These are phyloP conservation scores for Morinoia aosen DNA, from an alignment of 2,888 invertebrate genomes.

Conservation along the genomic window DNA sequence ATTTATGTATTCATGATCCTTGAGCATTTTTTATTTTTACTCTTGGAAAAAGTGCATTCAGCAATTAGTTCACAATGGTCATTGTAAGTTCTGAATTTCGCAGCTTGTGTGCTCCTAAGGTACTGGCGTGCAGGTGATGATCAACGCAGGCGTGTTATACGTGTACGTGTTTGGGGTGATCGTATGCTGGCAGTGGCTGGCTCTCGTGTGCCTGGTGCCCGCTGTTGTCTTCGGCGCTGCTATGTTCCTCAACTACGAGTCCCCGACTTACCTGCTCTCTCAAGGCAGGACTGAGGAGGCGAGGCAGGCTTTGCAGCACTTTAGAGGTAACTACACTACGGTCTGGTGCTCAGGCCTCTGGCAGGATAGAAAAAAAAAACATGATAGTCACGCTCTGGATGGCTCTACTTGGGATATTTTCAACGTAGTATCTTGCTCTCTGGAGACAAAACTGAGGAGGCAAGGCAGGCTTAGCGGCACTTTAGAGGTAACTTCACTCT, in stretches of 20 bases:
- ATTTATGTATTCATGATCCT: no score
- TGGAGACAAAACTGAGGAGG: constrained; percentile 76
- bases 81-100: not conserved
- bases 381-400: no score
- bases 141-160: constrained; percentile 79
- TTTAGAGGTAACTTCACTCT: constrained; percentile 75
- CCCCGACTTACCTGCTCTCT: constrained; percentile 80
- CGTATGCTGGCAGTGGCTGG: constrained; percentile 77
- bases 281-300: constrained; percentile 77
- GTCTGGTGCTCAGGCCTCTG: no score
- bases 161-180: constrained; percentile 82
- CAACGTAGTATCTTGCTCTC: constrained; percentile 66
- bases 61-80: no score
- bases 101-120: constrained; percentile 32
- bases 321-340: constrained; percentile 73
- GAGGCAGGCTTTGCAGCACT: constrained; percentile 76
- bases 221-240: constrained; percentile 77
- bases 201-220: constrained; percentile 77
- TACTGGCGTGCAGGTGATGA: constrained; percentile 83
- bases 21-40: no score
- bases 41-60: no score
- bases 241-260: constrained; percentile 85
- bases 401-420: no score
- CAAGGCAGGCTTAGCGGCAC: constrained; percentile 78
- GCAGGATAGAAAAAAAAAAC: no score